Percentiles rank a stretch among this genome's conserved stretches.
These are phyloP conservation scores for Malurus alboscapulatus DNA, from an alignment of 2,113 vertebrate genomes.

Conservation along the genomic window DNA sequence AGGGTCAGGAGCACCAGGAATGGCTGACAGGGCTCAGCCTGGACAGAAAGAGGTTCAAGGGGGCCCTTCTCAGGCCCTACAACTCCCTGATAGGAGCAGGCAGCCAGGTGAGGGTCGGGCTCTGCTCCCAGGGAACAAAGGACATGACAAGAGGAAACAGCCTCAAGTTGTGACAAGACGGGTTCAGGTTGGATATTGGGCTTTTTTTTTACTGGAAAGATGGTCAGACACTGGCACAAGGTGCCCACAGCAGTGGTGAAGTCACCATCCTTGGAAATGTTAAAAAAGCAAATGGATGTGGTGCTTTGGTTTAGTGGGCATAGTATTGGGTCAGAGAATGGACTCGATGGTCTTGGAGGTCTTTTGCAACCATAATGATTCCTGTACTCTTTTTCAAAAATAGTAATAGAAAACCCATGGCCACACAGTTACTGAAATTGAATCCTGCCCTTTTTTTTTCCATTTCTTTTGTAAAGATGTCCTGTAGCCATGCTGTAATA, in stretches of 20 bases:
- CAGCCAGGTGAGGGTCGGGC: rapidly evolving
- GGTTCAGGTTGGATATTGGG: neutral
- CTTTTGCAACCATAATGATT: neutral
- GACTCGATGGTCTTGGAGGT: neutral
- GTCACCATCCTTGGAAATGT: neutral
- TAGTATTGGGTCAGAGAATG: rapidly evolving
- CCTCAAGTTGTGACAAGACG: neutral
- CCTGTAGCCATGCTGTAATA: neutral
- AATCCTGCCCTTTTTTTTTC: neutral
- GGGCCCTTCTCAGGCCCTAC: neutral
- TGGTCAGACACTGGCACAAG: neutral
- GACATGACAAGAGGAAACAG: neutral
- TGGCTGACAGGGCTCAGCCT: rapidly evolving
- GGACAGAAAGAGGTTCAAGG: neutral
- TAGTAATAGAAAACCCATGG: neutral
- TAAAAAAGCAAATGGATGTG: rapidly evolving
- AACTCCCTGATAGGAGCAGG: neutral
- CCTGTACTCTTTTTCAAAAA: neutral
- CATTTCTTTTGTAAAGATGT: neutral
- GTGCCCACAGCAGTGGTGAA: neutral
- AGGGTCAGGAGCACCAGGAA: neutral
- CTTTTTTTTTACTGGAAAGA: neutral
- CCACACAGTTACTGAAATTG: neutral
- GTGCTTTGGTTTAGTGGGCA: neutral
- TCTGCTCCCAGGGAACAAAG: neutral